Percentiles rank a stretch among this genome's conserved stretches.
These are phyloP conservation scores for Grantiella picta DNA, from an alignment of 2,113 vertebrate genomes.

Conservation along the genomic window DNA sequence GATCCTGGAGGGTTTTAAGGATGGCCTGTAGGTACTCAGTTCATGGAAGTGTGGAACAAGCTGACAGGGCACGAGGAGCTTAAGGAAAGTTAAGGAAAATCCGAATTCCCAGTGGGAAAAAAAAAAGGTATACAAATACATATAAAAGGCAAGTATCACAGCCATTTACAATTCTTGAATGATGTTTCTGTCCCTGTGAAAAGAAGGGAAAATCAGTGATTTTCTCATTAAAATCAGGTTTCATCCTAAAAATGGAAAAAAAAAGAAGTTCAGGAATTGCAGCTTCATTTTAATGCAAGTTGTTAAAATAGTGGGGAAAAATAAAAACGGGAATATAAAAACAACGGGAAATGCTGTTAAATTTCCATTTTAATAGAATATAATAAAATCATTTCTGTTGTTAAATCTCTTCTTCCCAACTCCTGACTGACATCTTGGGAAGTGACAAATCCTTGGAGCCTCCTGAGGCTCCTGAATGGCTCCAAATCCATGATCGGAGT, in stretches of 20 bases:
- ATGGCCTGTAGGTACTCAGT: background rate
- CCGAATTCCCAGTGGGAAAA: background rate
- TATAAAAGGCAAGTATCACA: background rate
- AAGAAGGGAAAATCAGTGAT: accelerated
- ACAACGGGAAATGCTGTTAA: background rate
- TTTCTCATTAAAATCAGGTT: background rate
- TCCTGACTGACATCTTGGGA: background rate
- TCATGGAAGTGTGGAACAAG: background rate
- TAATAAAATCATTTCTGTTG: background rate
- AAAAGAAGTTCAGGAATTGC: background rate
- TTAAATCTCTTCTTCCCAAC: too few relatives aligned
- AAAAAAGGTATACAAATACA: too few relatives aligned
- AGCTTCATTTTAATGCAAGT: background rate
- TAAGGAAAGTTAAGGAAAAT: background rate
- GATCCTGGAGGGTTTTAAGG: background rate
- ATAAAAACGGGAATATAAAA: background rate
- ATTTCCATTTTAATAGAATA: background rate
- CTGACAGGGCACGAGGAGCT: background rate
- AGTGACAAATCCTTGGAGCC: accelerated
- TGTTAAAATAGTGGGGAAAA: background rate
- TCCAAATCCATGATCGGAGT: too few relatives aligned
- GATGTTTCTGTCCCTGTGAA: background rate
- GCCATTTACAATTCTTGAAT: background rate
- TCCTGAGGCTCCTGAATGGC: background rate
- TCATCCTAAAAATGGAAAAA: too few relatives aligned